Evolutionary conservation across 2,113 vertebrate genomes (phyloP).

Genomic region (Paradoxurus hermaphroditus): DNA sequence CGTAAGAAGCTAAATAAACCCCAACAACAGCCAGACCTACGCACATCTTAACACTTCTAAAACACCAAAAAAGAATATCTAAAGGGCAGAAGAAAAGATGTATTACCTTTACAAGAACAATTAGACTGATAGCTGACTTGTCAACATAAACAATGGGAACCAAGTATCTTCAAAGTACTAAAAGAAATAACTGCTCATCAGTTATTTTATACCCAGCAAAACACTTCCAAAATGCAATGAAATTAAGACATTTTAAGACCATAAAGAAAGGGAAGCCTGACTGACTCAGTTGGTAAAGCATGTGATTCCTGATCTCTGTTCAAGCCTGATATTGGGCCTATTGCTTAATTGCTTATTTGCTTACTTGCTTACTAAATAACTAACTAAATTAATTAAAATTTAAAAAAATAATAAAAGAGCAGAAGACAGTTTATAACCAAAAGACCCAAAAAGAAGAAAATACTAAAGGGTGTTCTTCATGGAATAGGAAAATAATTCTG

Average conservation of each 20-base stretch:
- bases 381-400: background rate
- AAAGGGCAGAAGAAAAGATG: background rate
- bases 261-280: background rate
- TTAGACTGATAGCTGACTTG: background rate
- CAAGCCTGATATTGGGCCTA: background rate
- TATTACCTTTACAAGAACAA: background rate
- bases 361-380: background rate
- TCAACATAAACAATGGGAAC: background rate
- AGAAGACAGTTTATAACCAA: background rate
- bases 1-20: background rate
- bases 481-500: background rate
- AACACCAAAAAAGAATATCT: background rate
- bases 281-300: background rate
- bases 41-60: background rate
- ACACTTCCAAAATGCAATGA: background rate
- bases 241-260: background rate
- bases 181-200: background rate
- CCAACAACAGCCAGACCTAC: background rate
- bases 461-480: background rate
- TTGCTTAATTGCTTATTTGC: background rate
- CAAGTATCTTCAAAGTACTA: background rate
- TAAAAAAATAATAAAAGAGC: background rate
- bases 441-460: background rate
- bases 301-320: background rate
- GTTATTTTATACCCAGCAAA: background rate